Base-by-base conservation (phyloP, 2,797 vertebrate genomes). In the Sylvilagus floridanus region DNA sequence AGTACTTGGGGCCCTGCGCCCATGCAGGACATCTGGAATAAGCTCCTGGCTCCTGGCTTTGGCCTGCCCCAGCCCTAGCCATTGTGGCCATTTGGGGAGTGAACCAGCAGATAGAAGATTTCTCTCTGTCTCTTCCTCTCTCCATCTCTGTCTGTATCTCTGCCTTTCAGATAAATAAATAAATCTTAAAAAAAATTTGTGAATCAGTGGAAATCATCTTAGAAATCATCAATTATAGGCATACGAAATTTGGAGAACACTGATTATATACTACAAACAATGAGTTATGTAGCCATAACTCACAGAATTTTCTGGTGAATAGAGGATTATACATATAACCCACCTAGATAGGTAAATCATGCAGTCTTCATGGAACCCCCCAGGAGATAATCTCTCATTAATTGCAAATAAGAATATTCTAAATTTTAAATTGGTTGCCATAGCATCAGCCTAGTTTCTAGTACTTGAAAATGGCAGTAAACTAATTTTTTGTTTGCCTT, bases 401-500 rank as follows among this genome's bases (percentile, higher is more conserved):
- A 32, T 24, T 87, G 24, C 21, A 63, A 83, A 84, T 57, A 12
- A 21, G 17, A 69, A 73, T 88, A 57, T 81, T 93, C 60, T 95
- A 63, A 93, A 87, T n/a, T 87, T 69, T 81, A 4, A 47, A 8
- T 63, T 68, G 52, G 88, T 28, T 54, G 42, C 37, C 6, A 42
- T 69, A 77, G 14, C n/a, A 77, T 35, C 14, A 13, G 21, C 21
- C 54, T 73, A 52, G 68, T 84, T 82, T 88, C 83, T 78, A 68
- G 72, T 52, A 66, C 76, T 54, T 76, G 14, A 69, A 47, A 86
- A 73, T 83, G 52, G 32, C 30, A 85, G 37, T 35, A 78, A 24
- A 69, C 85, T 78, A 94, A 94, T 66, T 87, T 93, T 17, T 28
- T 82, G 4, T 85, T 90, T 92, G 35, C 19, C n/a, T 89, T 93